Evolutionary conservation across 2,113 vertebrate genomes (phyloP).

Genomic region (Antennarius striatus): DNA sequence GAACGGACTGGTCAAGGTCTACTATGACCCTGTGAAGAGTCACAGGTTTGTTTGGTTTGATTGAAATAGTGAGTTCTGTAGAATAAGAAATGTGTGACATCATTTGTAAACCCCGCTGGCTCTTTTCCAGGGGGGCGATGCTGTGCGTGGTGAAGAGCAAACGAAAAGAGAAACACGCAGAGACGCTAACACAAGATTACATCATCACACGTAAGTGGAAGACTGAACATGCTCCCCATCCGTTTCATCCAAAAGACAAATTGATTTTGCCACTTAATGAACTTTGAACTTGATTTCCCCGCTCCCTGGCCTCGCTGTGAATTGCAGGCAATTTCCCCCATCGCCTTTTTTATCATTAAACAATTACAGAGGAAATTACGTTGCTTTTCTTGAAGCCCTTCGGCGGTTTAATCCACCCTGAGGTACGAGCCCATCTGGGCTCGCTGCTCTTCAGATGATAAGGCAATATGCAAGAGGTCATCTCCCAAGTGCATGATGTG

Average conservation of each 20-base stretch:
- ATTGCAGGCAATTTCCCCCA: background rate
- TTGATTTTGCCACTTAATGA: background rate
- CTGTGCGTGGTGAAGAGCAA: slow-evolving; percentile 96
- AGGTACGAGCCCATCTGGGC: slow-evolving; percentile 22
- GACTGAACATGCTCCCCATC: background rate
- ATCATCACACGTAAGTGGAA: slow-evolving; percentile 94
- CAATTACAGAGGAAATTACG: slow-evolving; percentile 23
- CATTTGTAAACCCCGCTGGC: background rate
- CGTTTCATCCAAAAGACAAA: background rate
- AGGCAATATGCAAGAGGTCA: background rate
- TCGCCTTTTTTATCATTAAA: slow-evolving; percentile 18
- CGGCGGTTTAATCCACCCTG: slow-evolving; percentile 17
- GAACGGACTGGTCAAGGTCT: slow-evolving; percentile 93
- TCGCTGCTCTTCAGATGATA: slow-evolving; percentile 12
- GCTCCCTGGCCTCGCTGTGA: background rate
- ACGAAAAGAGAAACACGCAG: slow-evolving; percentile 89
- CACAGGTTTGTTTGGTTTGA: slow-evolving; percentile 84
- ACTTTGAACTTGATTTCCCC: background rate
- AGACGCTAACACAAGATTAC: slow-evolving; percentile 95
- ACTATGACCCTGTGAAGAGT: slow-evolving; percentile 95
- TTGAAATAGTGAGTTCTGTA: no score
- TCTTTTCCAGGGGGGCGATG: slow-evolving; percentile 88
- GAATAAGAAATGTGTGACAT: no score
- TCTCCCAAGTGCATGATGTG: slow-evolving; percentile 3
- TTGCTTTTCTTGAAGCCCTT: slow-evolving; percentile 22